phyloP scores from a whole-genome alignment of 2,113 vertebrate species.

The Hippoglossus stenolepis region DNA sequence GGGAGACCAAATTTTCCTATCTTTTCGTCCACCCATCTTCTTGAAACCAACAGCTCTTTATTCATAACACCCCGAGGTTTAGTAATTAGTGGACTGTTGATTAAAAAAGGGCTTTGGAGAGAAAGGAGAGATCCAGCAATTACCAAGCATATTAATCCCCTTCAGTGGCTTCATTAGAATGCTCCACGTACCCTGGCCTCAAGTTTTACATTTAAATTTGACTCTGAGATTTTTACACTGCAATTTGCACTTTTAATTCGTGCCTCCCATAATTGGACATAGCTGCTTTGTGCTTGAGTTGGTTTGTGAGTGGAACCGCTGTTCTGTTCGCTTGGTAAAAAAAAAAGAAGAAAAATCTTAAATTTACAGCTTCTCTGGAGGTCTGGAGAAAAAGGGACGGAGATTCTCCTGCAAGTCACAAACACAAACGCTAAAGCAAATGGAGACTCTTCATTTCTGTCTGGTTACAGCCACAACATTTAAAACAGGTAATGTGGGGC shows the following conservation, averaged over 20 bases:
- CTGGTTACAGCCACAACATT: not conserved
- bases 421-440: too few relatives aligned
- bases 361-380: not conserved
- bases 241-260: constrained; percentile 82
- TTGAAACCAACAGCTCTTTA: constrained; percentile 52
- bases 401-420: not conserved
- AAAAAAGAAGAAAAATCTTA: not conserved
- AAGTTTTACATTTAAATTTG: constrained; percentile 80
- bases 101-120: constrained; percentile 74
- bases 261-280: constrained; percentile 69
- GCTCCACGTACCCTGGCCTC: constrained; percentile 63
- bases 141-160: constrained; percentile 80
- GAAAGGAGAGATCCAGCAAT: constrained; percentile 75
- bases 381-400: not conserved
- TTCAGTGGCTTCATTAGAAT: constrained; percentile 80
- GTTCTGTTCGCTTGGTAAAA: not conserved
- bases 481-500: not conserved
- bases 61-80: constrained; percentile 58
- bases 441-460: not conserved
- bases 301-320: constrained; percentile 61
- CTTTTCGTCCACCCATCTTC: constrained; percentile 35
- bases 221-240: constrained; percentile 69
- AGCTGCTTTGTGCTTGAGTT: constrained; percentile 69
- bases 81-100: constrained; percentile 79
- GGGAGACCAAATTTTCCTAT: constrained; percentile 24